Evolutionary conservation across 2,888 invertebrate species (phyloP).

Genomic region (Rhamphomyia laevipes): DNA sequence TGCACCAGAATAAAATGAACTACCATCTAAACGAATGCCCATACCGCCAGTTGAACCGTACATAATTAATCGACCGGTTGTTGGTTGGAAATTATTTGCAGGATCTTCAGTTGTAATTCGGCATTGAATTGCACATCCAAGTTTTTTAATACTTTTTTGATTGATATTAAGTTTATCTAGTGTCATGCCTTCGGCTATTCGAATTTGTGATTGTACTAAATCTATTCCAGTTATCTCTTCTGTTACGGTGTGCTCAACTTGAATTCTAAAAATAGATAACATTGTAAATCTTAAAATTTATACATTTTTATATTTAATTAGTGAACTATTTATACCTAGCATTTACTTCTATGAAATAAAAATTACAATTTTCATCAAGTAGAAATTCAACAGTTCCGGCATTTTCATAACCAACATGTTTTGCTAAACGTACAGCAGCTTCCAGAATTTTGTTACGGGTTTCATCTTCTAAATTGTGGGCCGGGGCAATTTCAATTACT

Average conservation of each 20-base stretch:
- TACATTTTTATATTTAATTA: background rate
- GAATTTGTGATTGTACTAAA: constrained; percentile 87
- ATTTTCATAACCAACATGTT: constrained; percentile 84
- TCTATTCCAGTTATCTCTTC: constrained; percentile 96
- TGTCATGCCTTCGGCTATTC: constrained; percentile 83
- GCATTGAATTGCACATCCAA: constrained; percentile 86
- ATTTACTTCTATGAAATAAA: constrained; percentile 95
- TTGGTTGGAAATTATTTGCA: constrained; percentile 87
- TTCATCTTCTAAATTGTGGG: constrained; percentile 64
- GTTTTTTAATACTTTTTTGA: constrained; percentile 65
- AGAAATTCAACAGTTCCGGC: constrained; percentile 95
- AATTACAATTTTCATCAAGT: constrained; percentile 74
- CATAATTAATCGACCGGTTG: constrained; percentile 90
- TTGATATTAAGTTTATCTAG: constrained; percentile 73
- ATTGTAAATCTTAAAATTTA: constrained; percentile 2
- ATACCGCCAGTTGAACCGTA: constrained; percentile 91
- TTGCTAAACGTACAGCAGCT: constrained; percentile 74
- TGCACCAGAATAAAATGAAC: constrained; percentile 86
- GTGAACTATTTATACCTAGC: constrained; percentile 41
- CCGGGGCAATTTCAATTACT: constrained; percentile 93
- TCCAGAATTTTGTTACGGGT: constrained; percentile 70
- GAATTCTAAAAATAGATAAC: constrained; percentile 45
- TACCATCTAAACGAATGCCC: constrained; percentile 92
- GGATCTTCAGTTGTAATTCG: constrained; percentile 95
- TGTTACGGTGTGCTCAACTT: constrained; percentile 95